A percentile compares a stretch with the other conserved stretches of the same genome.
Evolutionary conservation across 2,113 vertebrate species (phyloP).

Genomic region (Callipepla squamata): DNA sequence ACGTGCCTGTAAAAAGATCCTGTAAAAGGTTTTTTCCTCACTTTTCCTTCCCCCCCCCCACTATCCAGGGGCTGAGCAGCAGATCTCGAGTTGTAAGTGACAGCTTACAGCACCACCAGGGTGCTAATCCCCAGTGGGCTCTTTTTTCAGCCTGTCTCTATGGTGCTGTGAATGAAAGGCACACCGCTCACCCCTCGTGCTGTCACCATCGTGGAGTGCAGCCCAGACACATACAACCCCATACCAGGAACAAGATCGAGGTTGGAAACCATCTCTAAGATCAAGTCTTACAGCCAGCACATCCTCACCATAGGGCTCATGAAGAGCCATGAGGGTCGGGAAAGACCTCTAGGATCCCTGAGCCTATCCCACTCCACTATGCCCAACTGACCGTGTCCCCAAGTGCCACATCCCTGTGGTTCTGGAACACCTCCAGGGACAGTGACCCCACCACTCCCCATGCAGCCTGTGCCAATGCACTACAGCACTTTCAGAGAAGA

Average conservation of each 20-base stretch:
- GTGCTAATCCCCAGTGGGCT: background rate
- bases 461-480: too few relatives aligned
- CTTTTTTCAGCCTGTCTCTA: background rate
- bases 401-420: too few relatives aligned
- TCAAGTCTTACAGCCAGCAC: too few relatives aligned
- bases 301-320: too few relatives aligned
- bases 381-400: too few relatives aligned
- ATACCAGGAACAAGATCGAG: background rate
- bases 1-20: background rate
- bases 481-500: too few relatives aligned
- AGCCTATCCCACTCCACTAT: too few relatives aligned
- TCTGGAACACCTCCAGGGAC: too few relatives aligned
- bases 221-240: background rate
- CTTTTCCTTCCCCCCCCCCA: accelerated
- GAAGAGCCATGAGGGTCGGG: too few relatives aligned
- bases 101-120: slow-evolving; percentile 39
- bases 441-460: too few relatives aligned
- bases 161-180: background rate
- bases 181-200: background rate
- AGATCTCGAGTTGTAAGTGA: background rate
- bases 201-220: background rate
- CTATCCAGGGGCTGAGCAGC: background rate
- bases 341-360: too few relatives aligned
- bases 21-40: background rate
- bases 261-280: too few relatives aligned